Percentiles rank a stretch among this genome's conserved stretches.
These are phyloP conservation scores for Dissostichus mawsoni DNA, from an alignment of 2,113 vertebrate species.

Conservation along the genomic window DNA sequence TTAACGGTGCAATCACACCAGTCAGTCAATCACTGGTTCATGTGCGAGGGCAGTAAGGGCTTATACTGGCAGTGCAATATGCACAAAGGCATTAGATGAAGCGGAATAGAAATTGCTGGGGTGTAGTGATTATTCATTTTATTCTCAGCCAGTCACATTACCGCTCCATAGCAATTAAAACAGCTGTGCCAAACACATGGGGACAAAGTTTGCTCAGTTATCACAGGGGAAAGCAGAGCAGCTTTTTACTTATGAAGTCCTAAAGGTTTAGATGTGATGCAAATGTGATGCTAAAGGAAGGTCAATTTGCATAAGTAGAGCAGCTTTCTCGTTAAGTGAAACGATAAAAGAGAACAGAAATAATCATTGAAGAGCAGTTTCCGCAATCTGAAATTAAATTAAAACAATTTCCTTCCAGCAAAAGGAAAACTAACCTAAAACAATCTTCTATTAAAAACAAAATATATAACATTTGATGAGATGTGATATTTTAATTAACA, in stretches of 20 bases:
- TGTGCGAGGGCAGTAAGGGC: conserved; percentile 31
- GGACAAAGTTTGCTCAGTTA: conserved; percentile 28
- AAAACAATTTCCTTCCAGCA: neutral
- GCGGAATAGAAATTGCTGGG: conserved; percentile 41
- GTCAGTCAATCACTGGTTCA: conserved; percentile 26
- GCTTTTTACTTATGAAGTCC: conserved; percentile 24
- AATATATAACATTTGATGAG: too few species aligned
- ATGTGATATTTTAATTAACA: too few species aligned
- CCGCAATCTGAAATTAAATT: neutral
- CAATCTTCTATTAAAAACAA: too few species aligned
- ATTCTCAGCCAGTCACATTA: conserved; percentile 60
- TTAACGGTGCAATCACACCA: conserved; percentile 23
- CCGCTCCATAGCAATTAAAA: conserved; percentile 48
- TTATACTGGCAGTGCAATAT: conserved; percentile 7
- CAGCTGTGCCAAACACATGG: conserved; percentile 67
- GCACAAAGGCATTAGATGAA: conserved; percentile 35
- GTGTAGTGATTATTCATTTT: conserved; percentile 63
- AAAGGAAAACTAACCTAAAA: too few species aligned
- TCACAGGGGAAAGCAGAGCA: conserved; percentile 19
- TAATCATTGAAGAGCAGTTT: too few species aligned
- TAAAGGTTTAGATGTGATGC: conserved; percentile 4
- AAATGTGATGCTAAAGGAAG: conserved; percentile 9
- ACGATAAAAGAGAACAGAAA: too few species aligned
- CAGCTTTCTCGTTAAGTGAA: too few species aligned
- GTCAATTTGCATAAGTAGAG: neutral